Evolutionary conservation across 2,888 invertebrate genomes (phyloP), one percentile per base, ranked within the genome.

Genomic region (Stenodema calcarata): DNA sequence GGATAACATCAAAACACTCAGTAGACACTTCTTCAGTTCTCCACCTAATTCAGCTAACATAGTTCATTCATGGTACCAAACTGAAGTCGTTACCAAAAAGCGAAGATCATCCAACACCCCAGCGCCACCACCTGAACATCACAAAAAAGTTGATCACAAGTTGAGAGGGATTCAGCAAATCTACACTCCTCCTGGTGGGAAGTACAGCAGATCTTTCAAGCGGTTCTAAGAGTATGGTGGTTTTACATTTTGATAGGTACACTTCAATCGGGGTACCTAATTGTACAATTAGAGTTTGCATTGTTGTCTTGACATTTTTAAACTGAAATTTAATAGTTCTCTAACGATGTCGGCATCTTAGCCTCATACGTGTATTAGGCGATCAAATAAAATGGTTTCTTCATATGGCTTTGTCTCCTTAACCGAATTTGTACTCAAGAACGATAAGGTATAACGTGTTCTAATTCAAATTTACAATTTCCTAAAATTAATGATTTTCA

Each of bases 131-230:
- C 42, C 42, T 4, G 84, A 84, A 6, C 73, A 47, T 4, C 41
- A 18, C 23, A 84, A 84, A 44, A 84, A 84, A 44, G 69, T 41
- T 0, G 73, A 80, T 23, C 50, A 44, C 73, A 84, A 84, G 73
- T 4, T 73, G 11, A 35, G 84, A 73, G 84, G 84, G 0, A 28
- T 84, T 14, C 84, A 84, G 23, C 84, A 84, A 18, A 84, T 84
- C n/a, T 84, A 84, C 75, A 84, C 84, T 1, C 84, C 84, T n/a
- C 84, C 84, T 42, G 84, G 84, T 28, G 84, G 84, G 28, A 84
- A 84, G 47, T 84, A 84, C 84, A 84, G 84, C 47, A 35, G 84
- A 23, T 73, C 84, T 23, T 84, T 84, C 28, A 84, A 84, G 44
- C 73, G 84, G 23, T 84, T 84, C 23, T 84, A 23, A 69, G 23